Base-by-base conservation (phyloP, 1,140 invertebrate genomes). In the Camponotus pennsylvanicus region DNA sequence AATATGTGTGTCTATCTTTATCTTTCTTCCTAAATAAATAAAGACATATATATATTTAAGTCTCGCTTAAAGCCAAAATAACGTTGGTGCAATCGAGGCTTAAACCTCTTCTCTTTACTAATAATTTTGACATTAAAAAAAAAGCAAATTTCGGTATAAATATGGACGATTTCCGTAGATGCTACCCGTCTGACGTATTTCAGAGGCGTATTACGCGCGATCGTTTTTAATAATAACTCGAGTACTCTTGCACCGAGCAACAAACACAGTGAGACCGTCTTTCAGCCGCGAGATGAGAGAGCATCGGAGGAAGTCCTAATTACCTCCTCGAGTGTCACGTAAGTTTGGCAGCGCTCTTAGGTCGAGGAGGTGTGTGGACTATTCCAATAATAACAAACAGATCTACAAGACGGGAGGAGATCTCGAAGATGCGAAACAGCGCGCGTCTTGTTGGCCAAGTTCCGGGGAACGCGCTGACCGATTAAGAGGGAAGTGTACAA, bases 371-470 rank as follows among this genome's bases (percentile, higher is more conserved):
- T 45, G 42, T 13, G 42, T 87, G 89, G 87, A 83, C 82, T 82
- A 86, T 89, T 92, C 89, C 90, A 92, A 92, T 92, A 92, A 92
- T 92, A 92, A 92, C 89, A 91, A 92, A 89, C 87, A 83, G 79
- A 88, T 63, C 55, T 55, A 40, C 70, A 59, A 89, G 87, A 89
- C 71, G 66, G 63, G 84, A 71, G 71, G 67, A 78, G 85, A 89
- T 89, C 88, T 88, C 88, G 86, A 67, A 61, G 87, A 89, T 49
- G 73, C 52, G 40, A 88, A 80, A 15, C 69, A 71, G 76, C 87
- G 75, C 76, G 32, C 61, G 59, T 61, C 84, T 57, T 61, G 32
- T 82, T 82, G 87, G 70, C 76, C 70, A 69, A 86, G 73, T 88
- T 86, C 70, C 84, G 82, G 21, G n/a, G 21, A 80, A 80, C 73